These are phyloP conservation scores for Nesometra sesokonis DNA, from an alignment of 35 echinoderm and acorn worm genomes.

Conservation along the genomic window DNA sequence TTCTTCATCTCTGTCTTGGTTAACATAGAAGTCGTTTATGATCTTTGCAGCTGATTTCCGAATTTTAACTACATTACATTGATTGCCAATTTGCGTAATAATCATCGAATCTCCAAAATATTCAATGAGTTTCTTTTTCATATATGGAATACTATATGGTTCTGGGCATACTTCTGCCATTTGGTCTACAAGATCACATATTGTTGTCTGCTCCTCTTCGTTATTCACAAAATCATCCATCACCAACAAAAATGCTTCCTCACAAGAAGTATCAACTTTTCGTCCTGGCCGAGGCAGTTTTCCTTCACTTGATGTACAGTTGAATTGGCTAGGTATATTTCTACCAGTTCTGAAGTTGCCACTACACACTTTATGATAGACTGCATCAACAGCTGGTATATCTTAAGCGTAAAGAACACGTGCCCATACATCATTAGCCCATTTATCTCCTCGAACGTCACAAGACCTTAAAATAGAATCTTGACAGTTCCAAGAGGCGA, in stretches of 20 bases:
- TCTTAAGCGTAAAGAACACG: not conserved
- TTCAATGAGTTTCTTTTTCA: not conserved
- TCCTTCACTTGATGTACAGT: no score
- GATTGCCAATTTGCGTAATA: not conserved
- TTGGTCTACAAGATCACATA: not conserved
- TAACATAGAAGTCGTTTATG: not conserved
- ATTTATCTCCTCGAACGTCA: not conserved
- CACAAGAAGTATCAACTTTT: not conserved
- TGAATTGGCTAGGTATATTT: not conserved
- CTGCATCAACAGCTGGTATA: slow-evolving; percentile 17
- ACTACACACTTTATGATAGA: slow-evolving; percentile 35
- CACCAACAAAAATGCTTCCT: not conserved
- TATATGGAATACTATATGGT: not conserved
- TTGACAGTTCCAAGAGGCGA: slow-evolving; percentile 1
- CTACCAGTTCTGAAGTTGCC: slow-evolving; percentile 28
- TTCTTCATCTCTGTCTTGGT: not conserved
- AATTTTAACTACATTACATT: not conserved
- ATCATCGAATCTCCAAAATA: not conserved
- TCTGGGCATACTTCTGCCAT: not conserved
- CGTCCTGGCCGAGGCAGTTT: not conserved
- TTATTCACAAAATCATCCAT: not conserved
- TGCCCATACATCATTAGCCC: not conserved
- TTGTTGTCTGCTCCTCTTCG: slow-evolving; percentile 5
- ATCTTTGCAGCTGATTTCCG: not conserved
- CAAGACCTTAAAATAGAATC: not conserved